A percentile compares a stretch with the other conserved stretches of the same genome.
Conservation (phyloP, 1,140 invertebrate genomes). For the Brachionus calyciflorus region DNA sequence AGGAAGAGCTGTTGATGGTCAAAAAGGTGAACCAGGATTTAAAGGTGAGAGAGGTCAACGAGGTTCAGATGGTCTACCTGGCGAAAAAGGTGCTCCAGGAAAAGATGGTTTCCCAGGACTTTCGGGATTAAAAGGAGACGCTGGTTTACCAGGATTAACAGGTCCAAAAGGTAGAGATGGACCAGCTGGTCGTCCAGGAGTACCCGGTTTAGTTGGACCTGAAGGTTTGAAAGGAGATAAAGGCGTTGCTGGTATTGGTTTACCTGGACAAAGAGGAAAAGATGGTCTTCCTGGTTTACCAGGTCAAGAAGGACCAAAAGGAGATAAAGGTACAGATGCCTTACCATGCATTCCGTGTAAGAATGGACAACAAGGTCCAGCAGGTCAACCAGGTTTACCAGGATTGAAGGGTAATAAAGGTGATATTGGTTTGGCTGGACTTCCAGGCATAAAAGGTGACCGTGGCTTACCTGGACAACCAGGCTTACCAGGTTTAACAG, state of each 20-base stretch:
- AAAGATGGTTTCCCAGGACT: constrained; percentile 41
- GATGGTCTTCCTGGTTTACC: neutral
- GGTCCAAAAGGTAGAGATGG: constrained; percentile 55
- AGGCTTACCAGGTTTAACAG: neutral
- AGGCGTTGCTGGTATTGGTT: constrained; percentile 30
- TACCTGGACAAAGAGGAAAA: neutral
- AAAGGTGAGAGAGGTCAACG: constrained; percentile 44
- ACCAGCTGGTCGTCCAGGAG: constrained; percentile 49
- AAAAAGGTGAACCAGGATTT: neutral
- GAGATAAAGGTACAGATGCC: constrained; percentile 22
- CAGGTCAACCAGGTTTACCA: constrained; percentile 30
- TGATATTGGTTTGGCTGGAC: neutral
- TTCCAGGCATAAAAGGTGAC: constrained; percentile 53
- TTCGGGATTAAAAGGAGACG: constrained; percentile 49
- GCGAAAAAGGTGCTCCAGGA: constrained; percentile 38
- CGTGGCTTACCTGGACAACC: constrained; percentile 37
- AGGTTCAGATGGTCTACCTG: constrained; percentile 9
- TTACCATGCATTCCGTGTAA: constrained; percentile 21
- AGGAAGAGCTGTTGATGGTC: neutral
- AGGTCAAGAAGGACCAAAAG: constrained; percentile 10
- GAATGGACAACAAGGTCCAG: constrained; percentile 43
- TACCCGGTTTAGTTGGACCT: neutral
- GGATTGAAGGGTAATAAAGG: constrained; percentile 39
- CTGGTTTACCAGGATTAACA: constrained; percentile 65
- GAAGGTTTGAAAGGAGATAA: constrained; percentile 3